Conservation (phyloP, 2,888 invertebrate genomes). For the Pomacea canaliculata region DNA sequence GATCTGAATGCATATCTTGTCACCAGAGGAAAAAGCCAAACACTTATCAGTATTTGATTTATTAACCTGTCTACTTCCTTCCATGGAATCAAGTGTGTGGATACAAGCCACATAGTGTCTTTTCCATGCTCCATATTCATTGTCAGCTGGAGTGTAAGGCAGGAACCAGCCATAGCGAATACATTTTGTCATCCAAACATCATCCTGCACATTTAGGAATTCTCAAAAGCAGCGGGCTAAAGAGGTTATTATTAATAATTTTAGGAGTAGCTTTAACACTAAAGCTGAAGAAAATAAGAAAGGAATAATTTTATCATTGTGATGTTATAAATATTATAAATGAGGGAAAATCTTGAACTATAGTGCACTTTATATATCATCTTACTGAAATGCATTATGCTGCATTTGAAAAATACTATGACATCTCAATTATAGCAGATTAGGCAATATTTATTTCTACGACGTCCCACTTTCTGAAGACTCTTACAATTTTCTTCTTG, state of each 20-base stretch:
- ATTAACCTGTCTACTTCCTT: conserved; percentile 34
- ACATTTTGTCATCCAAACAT: conserved; percentile 67
- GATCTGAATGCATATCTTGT: no score
- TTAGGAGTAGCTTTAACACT: neutral
- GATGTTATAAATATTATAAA: no score
- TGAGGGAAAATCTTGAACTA: no score
- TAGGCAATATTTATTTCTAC: no score
- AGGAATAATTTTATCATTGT: neutral
- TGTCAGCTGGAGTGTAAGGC: conserved; percentile 63
- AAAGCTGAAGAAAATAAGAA: neutral
- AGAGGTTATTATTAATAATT: neutral
- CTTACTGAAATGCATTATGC: no score
- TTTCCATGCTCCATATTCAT: conserved; percentile 69
- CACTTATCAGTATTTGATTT: no score
- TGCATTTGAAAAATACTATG: no score
- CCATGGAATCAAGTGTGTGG: conserved; percentile 43
- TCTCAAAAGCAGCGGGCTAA: neutral
- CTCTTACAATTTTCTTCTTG: no score
- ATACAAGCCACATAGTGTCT: conserved; percentile 65
- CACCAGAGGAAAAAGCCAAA: no score
- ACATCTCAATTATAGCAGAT: no score
- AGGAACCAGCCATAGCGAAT: conserved; percentile 66
- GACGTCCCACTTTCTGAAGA: no score
- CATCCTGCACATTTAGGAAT: conserved; percentile 52
- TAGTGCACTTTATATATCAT: no score